Evolutionary conservation across 2,113 vertebrate genomes (phyloP), one percentile per base, ranked within the genome.

Genomic region (Neolamprologus devosi): DNA sequence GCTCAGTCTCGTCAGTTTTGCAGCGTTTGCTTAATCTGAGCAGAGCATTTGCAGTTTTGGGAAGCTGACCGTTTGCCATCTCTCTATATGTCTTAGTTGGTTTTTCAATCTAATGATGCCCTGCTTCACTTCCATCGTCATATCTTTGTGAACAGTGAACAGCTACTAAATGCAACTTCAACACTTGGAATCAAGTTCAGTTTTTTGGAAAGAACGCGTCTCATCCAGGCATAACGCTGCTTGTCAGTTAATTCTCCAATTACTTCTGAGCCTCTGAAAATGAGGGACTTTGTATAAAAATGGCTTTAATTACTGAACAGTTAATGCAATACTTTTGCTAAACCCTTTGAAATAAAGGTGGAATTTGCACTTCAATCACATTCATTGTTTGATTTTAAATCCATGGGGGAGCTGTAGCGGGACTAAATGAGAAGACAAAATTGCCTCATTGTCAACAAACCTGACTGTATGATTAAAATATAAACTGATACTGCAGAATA

Each of bases 1-100:
- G 6, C 70, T 7, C 14, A 0, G 3, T 75, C 40, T 0, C 2
- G 0, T 75, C 40, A 0, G 70, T 47, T 75, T 75, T 11, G 23
- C 23, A 26, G 21, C 13, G 1, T 28, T 73, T 7, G 9, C n/a
- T 70, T 42, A 26, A 45, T 45, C 37, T 73, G 68, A 73, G 68
- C 37, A 75, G 40, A 75, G 23, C 21, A 75, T 75, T 47, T 47
- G 14, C 21, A 45, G 21, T 73, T 73, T 45, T 26, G 37, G 37
- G 37, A 45, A 73, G 37, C 13, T 45, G 37, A 73, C 5, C 0
- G 3, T 73, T 73, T 26, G 37, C 8, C 37, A 26, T 2, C 8
- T 73, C 68, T 47, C 68, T 28, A 0, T 47, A 47, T 17, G 21
- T 26, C 68, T 73, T 16, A 16, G 37, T 73, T 73, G 2, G 2